These are phyloP conservation scores for Pogona vitticeps DNA, from an alignment of 2,113 vertebrate species.

Conservation along the genomic window DNA sequence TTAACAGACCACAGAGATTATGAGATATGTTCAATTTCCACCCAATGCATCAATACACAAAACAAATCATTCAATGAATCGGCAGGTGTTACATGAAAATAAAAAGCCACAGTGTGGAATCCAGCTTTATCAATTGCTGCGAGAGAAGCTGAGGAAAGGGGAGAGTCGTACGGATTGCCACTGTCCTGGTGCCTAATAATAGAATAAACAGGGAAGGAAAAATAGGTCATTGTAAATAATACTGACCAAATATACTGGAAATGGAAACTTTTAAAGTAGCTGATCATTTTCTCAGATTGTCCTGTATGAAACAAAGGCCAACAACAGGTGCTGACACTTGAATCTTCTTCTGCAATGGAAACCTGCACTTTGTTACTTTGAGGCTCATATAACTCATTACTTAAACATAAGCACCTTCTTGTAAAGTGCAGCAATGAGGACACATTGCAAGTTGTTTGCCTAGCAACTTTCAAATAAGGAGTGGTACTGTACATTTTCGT, in stretches of 20 bases:
- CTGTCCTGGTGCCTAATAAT: conserved; percentile 29
- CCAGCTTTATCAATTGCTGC: conserved; percentile 39
- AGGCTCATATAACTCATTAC: conserved; percentile 82
- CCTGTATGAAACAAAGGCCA: conserved; percentile 63
- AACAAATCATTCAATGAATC: conserved; percentile 47
- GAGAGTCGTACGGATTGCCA: not conserved
- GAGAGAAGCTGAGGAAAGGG: conserved; percentile 35
- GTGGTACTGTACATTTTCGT: conserved; percentile 5
- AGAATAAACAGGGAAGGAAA: conserved; percentile 23
- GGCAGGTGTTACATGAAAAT: conserved; percentile 47
- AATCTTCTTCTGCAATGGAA: conserved; percentile 73
- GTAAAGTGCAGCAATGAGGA: conserved; percentile 72
- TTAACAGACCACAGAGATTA: conserved; percentile 69
- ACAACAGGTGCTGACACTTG: conserved; percentile 54
- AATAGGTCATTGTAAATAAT: conserved; percentile 71
- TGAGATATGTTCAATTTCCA: conserved; percentile 63
- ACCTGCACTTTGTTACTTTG: conserved; percentile 30
- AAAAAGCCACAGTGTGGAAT: conserved; percentile 34
- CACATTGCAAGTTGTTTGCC: conserved; percentile 48
- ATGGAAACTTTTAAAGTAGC: conserved; percentile 74
- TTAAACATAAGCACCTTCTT: conserved; percentile 77
- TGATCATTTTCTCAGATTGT: conserved; percentile 71
- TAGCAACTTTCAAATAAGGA: conserved; percentile 43
- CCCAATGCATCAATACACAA: conserved; percentile 56
- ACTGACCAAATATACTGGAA: conserved; percentile 60